These are phyloP conservation scores for Capra hircus DNA, from an alignment of 2,113 vertebrate species.

Conservation along the genomic window DNA sequence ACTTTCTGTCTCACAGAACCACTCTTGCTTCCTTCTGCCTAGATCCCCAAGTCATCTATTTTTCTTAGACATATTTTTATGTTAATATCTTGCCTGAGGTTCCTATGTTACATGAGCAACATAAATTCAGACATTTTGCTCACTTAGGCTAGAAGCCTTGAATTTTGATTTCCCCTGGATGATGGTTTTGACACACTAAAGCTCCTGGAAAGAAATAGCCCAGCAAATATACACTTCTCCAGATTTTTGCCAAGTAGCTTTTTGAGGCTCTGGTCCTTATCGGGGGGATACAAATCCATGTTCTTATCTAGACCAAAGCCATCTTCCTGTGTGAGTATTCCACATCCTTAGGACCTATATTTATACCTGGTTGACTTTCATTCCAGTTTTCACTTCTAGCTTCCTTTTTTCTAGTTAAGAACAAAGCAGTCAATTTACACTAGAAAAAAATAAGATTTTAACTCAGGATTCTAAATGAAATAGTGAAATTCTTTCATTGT, in stretches of 20 bases:
- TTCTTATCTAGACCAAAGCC: not conserved
- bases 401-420: not conserved
- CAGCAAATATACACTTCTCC: not conserved
- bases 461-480: not conserved
- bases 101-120: not conserved
- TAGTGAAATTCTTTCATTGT: not conserved
- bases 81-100: not conserved
- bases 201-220: not conserved
- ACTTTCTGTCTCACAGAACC: not conserved
- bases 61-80: not conserved
- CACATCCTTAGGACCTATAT: not conserved
- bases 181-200: not conserved
- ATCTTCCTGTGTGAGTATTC: not conserved
- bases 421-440: not conserved
- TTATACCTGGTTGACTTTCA: not conserved
- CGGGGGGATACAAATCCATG: not conserved
- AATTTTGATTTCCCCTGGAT: not conserved
- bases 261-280: not conserved
- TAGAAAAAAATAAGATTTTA: not conserved
- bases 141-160: not conserved
- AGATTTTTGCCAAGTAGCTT: not conserved
- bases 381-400: not conserved
- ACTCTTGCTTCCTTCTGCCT: not conserved
- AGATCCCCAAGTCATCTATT: not conserved
- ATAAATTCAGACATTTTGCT: not conserved